These are phyloP conservation scores for Drosophila erecta DNA, from an alignment of 1,140 invertebrate species.

Conservation along the genomic window DNA sequence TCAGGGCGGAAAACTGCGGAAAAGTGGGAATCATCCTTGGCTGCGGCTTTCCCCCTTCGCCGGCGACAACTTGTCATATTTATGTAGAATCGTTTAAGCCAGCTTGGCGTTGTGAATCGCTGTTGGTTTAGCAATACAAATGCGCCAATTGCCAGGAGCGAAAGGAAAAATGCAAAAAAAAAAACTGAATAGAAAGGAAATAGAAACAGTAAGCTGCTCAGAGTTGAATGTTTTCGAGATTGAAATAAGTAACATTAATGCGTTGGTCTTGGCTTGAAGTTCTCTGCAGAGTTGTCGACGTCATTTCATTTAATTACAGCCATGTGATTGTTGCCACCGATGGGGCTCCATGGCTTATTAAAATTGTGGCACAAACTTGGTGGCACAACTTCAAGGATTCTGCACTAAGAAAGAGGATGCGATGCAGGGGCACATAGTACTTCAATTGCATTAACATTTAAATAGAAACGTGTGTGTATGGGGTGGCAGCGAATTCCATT, in stretches of 20 bases:
- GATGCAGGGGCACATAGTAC: constrained; percentile 7
- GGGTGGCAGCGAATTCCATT: constrained; percentile 32
- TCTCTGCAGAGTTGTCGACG: constrained; percentile 40
- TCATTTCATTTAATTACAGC: constrained; percentile 73
- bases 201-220: constrained; percentile 17
- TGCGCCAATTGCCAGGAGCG: constrained; percentile 57
- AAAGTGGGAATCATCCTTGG: constrained; percentile 41
- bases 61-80: constrained; percentile 71
- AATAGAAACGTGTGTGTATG: constrained; percentile 37
- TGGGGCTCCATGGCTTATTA: constrained; percentile 11
- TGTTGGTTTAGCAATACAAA: constrained; percentile 56
- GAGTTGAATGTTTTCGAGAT: constrained; percentile 36
- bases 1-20: constrained; percentile 28
- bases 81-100: constrained; percentile 72
- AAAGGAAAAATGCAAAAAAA: background rate
- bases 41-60: constrained; percentile 14
- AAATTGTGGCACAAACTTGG: constrained; percentile 11
- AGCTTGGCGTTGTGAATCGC: constrained; percentile 47
- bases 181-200: background rate
- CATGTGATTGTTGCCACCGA: constrained; percentile 38
- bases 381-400: constrained; percentile 8
- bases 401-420: background rate
- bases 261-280: constrained; percentile 11
- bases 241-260: constrained; percentile 48
- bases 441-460: constrained; percentile 59